Percentiles rank a stretch among this genome's conserved stretches.
Conservation (phyloP, 2,113 vertebrate genomes). For the Sinosuthora webbiana region DNA sequence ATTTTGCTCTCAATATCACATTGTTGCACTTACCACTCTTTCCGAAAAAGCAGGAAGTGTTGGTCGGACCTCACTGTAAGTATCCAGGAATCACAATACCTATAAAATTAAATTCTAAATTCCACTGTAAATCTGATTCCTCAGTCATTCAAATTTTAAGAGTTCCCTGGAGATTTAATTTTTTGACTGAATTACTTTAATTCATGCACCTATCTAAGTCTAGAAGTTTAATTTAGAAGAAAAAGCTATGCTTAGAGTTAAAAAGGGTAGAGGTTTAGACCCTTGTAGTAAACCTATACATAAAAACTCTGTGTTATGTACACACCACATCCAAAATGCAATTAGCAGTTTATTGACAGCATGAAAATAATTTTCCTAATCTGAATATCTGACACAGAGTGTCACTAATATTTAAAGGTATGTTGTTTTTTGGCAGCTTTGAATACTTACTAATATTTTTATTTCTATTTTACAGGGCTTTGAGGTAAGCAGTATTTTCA, state of each 20-base stretch:
- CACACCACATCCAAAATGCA: background rate
- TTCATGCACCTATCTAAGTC: background rate
- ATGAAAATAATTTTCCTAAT: background rate
- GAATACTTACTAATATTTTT: background rate
- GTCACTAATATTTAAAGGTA: background rate
- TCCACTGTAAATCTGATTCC: background rate
- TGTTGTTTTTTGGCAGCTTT: background rate
- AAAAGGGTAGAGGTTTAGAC: background rate
- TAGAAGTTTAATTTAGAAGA: background rate
- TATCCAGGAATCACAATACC: background rate
- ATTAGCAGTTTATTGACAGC: background rate
- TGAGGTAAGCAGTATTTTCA: background rate
- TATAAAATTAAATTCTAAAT: background rate
- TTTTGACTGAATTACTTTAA: background rate
- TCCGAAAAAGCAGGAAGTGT: background rate
- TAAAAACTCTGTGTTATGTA: background rate
- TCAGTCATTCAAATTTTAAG: background rate
- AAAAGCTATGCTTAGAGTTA: background rate
- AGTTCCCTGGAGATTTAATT: background rate
- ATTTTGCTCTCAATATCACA: background rate
- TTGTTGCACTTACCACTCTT: accelerated
- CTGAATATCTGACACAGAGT: background rate
- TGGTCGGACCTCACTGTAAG: background rate
- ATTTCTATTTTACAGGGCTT: background rate
- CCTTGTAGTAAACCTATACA: background rate